These are phyloP conservation scores for Lontra canadensis DNA, from an alignment of 2,113 vertebrate species.

Conservation along the genomic window DNA sequence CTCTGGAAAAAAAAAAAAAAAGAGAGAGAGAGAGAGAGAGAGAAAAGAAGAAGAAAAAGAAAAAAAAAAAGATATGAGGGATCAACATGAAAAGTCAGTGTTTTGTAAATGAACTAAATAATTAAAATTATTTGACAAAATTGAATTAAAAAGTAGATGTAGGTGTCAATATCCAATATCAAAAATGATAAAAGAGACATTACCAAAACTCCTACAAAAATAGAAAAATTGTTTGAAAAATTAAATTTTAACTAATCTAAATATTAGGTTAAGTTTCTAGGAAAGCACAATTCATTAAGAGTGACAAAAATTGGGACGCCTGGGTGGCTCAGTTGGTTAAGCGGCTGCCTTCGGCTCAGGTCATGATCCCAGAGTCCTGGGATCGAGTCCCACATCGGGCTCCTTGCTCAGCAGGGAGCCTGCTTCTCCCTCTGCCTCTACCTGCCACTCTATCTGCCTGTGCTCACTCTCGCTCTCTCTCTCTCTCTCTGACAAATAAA, in stretches of 20 bases:
- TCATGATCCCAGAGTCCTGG: too few relatives aligned
- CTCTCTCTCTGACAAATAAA: too few relatives aligned
- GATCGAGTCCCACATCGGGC: too few relatives aligned
- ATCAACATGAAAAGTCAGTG: not conserved
- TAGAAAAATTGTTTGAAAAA: not conserved
- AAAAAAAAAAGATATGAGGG: too few relatives aligned
- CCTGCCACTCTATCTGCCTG: too few relatives aligned
- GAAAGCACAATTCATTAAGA: not conserved
- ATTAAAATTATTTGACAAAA: not conserved
- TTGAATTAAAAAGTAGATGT: not conserved
- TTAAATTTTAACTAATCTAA: not conserved
- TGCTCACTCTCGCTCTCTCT: too few relatives aligned
- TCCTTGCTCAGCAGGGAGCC: too few relatives aligned
- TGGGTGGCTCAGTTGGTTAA: too few relatives aligned
- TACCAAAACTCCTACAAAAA: not conserved
- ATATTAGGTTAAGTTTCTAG: not conserved
- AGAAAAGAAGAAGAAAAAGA: not conserved
- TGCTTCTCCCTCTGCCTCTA: too few relatives aligned
- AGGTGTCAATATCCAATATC: not conserved
- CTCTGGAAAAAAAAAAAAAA: not conserved
- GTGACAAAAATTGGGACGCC: not conserved
- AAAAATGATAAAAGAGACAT: not conserved
- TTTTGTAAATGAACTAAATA: not conserved
- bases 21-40: not conserved
- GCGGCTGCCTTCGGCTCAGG: too few relatives aligned